These are phyloP conservation scores for Harlomillsia oculata DNA, from an alignment of 1,140 invertebrate genomes.

Conservation along the genomic window DNA sequence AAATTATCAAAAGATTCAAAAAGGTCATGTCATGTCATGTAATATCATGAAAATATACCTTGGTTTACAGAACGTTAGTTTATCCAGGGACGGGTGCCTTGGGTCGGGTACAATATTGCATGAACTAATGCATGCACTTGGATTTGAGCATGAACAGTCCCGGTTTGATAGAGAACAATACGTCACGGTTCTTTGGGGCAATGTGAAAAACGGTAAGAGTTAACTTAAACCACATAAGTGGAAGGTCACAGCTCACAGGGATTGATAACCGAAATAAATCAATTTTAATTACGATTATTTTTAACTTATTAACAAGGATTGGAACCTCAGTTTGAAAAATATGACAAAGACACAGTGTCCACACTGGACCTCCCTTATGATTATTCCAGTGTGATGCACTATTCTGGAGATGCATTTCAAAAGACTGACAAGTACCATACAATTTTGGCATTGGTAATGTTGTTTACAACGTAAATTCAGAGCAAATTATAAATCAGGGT, in stretches of 20 bases:
- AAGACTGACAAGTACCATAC: not conserved
- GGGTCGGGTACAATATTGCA: constrained; percentile 8
- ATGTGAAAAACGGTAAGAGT: constrained; percentile 13
- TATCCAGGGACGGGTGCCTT: constrained; percentile 12
- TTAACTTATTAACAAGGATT: not conserved
- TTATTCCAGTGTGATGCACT: constrained; percentile 19
- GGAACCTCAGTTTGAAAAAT: constrained; percentile 21
- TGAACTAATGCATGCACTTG: constrained; percentile 17
- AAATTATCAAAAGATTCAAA: not conserved
- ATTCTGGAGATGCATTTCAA: constrained; percentile 5
- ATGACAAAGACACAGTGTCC: not conserved
- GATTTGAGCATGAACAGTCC: constrained; percentile 19
- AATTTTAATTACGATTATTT: not conserved
- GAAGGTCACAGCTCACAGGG: not conserved
- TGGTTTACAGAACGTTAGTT: constrained; percentile 4
- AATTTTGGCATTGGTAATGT: not conserved
- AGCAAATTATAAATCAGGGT: no score
- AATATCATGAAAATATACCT: not conserved
- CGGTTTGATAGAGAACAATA: not conserved
- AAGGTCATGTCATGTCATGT: not conserved
- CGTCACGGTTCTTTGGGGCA: constrained; percentile 14
- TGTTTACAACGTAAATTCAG: no score
- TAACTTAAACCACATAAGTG: not conserved
- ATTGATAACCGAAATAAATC: not conserved
- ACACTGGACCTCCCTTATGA: constrained; percentile 15